These are phyloP conservation scores for Phrynocephalus forsythii DNA, from an alignment of 2,797 vertebrate species.

Conservation along the genomic window DNA sequence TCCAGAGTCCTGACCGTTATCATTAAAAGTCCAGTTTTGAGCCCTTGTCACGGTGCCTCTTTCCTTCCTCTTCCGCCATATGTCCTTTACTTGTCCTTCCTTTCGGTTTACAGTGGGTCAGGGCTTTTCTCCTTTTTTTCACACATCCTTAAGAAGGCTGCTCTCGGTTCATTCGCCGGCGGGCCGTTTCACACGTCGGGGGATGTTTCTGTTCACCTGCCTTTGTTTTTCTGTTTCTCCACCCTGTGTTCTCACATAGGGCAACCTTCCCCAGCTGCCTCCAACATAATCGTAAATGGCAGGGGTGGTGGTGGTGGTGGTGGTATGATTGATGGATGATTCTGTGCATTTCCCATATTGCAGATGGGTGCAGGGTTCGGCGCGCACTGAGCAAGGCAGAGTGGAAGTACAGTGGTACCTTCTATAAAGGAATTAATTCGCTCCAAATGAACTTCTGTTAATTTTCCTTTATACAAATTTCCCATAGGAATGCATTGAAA, in stretches of 20 bases:
- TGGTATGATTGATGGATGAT: neutral
- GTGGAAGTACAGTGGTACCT: neutral
- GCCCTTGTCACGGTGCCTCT: slow-evolving; percentile 85
- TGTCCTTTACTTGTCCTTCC: slow-evolving; percentile 38
- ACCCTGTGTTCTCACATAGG: neutral
- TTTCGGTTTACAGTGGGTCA: slow-evolving; percentile 69
- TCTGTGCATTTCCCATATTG: neutral
- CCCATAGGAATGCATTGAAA: too few species aligned
- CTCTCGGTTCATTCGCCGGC: slow-evolving; percentile 61
- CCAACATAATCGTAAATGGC: too few species aligned
- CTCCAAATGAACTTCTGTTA: too few species aligned
- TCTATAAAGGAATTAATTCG: too few species aligned
- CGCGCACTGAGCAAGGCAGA: slow-evolving; percentile 37
- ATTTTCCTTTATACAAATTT: too few species aligned
- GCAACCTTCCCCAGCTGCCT: too few species aligned
- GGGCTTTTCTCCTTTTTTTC: slow-evolving; percentile 51
- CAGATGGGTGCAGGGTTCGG: neutral
- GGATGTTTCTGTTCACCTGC: neutral
- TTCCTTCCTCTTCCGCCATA: slow-evolving; percentile 76
- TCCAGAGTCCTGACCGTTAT: slow-evolving; percentile 45
- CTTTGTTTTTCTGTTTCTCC: neutral
- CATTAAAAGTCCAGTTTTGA: slow-evolving; percentile 81
- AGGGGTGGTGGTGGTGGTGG: neutral
- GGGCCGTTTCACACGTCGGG: neutral
- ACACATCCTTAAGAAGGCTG: slow-evolving; percentile 71